Evolutionary conservation across 2,113 vertebrate species (phyloP), one percentile per base, ranked within the genome.

Genomic region (Acrocephalus arundinaceus): DNA sequence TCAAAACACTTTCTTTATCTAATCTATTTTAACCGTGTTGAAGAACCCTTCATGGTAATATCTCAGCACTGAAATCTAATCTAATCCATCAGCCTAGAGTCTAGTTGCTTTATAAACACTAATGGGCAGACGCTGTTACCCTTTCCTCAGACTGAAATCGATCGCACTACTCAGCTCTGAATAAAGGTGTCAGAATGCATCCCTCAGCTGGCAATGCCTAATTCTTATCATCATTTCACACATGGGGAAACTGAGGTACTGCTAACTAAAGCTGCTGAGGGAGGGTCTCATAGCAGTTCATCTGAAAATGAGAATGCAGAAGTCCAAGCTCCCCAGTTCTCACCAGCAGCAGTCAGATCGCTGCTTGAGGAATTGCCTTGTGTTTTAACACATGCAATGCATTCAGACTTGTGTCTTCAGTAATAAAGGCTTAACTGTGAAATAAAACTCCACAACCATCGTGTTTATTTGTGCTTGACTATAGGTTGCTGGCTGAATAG

Each of bases 21-120:
- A 78, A 96, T 96, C 74, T 85, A 67, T 87, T 96, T 93, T 84
- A 89, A 90, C 79, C 0, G 0, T 80, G 72, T 83, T 95, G 85
- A 94, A 88, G 87, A 91, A 81, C 58, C 74, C 67, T 95, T 94
- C 75, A 84, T 90, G 76, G 80, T 39, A 90, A 31, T 62, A 65
- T 77, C 89, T 87, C 52, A 81, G 67, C 28, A 49, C 57, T 91
- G 87, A 72, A 95, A 95, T 93, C 85, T 93, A 94, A 96, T 95
- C 87, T 83, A 74, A 91, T 90, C 87, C 87, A 91, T 95, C 95
- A 96, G 20, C 54, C 63, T 58, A 55, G 84, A 76, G 51, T 43
- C 74, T 76, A 19, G 59, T 22, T 73, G 55, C 89, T 85, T 91
- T 91, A 82, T 57, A 88, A 94, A 83, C 89, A 46, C 31, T 90